Percentiles rank a stretch among this genome's conserved stretches.
phyloP scores from a whole-genome alignment of 1,140 invertebrate species.

The Heliconius melpomene region DNA sequence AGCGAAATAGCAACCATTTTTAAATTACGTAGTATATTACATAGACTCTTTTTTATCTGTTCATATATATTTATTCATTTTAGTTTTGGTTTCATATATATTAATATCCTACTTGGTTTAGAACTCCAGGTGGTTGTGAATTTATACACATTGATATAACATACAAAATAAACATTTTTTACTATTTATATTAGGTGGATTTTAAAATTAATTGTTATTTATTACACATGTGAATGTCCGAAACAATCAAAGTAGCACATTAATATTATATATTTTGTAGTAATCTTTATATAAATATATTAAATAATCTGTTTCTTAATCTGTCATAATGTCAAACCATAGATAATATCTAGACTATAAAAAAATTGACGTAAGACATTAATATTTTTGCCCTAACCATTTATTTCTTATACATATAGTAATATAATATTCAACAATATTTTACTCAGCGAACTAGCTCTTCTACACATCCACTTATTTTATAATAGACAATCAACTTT shows the following conservation, averaged over 20 bases:
- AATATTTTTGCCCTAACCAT: background rate
- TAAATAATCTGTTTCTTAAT: background rate
- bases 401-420: background rate
- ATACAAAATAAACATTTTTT: too few species aligned
- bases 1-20: background rate
- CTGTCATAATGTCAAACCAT: background rate
- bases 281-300: background rate
- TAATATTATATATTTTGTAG: background rate
- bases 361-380: constrained; percentile 6
- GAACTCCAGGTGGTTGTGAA: too few species aligned
- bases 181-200: too few species aligned
- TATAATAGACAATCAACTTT: background rate
- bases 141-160: too few species aligned
- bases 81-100: background rate
- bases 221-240: too few species aligned
- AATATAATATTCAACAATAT: constrained; percentile 14
- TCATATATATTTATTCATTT: background rate
- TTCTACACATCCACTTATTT: background rate
- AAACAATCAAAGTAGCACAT: background rate
- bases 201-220: too few species aligned
- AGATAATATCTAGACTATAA: background rate
- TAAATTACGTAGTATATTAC: too few species aligned
- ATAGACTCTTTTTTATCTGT: too few species aligned
- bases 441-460: background rate
- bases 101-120: too few species aligned